Evolutionary conservation across 2,888 invertebrate species (phyloP), one percentile per base, ranked within the genome.

Genomic region (Ashinkailepas kermadecensis): DNA sequence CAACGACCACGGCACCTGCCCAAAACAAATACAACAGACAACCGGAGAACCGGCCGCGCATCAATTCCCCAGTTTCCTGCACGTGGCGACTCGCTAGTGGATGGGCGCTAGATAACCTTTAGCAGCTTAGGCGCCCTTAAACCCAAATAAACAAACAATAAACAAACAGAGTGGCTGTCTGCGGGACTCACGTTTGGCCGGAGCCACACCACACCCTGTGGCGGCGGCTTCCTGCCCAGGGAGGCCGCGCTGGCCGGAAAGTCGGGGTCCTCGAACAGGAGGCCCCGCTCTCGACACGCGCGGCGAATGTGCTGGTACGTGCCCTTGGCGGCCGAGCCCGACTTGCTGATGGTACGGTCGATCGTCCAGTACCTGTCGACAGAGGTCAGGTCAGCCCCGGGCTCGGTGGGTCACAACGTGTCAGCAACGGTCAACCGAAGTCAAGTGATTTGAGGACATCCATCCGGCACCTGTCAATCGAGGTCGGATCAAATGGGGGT

Each of bases 111-210:
- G 39, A 4, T 39, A 39, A 39, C 39, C 39, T 39, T 39, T 39
- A 39, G 39, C 39, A 39, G 39, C 39, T 39, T 39, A 39, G 39
- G 39, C 39, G 39, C 39, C 39, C 1, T 39, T 1, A 39, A 39
- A 4, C 39, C 39, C 39, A 39, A 39, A 39, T 3, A 39, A 39
- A 4, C 39, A 39, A 39, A 39, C 39, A 39, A 39, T 4, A 39
- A 39, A 39, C 39, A 39, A 39, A 39, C 39, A 39, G 39, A 39
- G 2, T 39, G 39, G 39, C 39, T 4, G 39, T 3, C 39, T 39
- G 87, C 39, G 39, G 39, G 39, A 89, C 91, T 90, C 87, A 92
- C 92, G 86, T 91, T 91, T 21, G 92, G 92, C 84, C 92, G 87
- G 89, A 90, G 89, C 92, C 92, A 92, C 74, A 89, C 89, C 84